Base-by-base conservation (phyloP, 2,797 vertebrate genomes). In the Esox lucius region DNA sequence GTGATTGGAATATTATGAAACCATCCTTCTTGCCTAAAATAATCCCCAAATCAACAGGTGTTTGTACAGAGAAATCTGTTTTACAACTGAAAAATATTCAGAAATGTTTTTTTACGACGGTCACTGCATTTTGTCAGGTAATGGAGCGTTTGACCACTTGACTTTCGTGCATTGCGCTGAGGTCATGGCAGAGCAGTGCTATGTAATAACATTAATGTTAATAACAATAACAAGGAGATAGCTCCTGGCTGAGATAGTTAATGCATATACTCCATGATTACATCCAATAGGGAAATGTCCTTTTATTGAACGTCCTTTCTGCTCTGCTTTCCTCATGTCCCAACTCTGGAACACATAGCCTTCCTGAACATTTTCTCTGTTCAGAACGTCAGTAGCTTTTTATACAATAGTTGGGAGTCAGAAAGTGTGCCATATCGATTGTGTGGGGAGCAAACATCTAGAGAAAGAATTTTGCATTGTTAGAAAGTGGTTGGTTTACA, bases 401-500 rank as follows among this genome's bases (percentile, higher is more conserved):
- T 9, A 42, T 42, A 9, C 5, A 42, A 42, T 42, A 9, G 5
- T 42, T 7, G 35, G 39, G 35, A 39, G n/a, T 5, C 49, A 51
- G 49, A 53, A 53, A 53, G 17, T 53, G 16, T 1, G 49, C 16
- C 5, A 51, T 19, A 17, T 22, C 22, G 48, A 28, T 33, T 71
- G 28, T 16, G 15, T 5, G 69, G 49, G 49, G 17, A 24, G 49
- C 2, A 7, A 28, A 33, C 31, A 31, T 26, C 2, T 56, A 31
- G 62, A 35, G 19, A 42, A 11, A 49, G 69, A 71, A 22, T 56
- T 16, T 35, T 56, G 49, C 28, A 59, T 59, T 39, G 31, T 61
- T 28, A 49, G 70, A 71, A 35, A 17, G 64, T 49, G 15, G 51
- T 71, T 35, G 53, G 31, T 71, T 59, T 71, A 28, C 53, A 12